Percentiles rank a stretch among this genome's conserved stretches.
These are phyloP conservation scores for Stichodactyla mertensii DNA, from an alignment of 64 coral and sea anemone species.

Conservation along the genomic window DNA sequence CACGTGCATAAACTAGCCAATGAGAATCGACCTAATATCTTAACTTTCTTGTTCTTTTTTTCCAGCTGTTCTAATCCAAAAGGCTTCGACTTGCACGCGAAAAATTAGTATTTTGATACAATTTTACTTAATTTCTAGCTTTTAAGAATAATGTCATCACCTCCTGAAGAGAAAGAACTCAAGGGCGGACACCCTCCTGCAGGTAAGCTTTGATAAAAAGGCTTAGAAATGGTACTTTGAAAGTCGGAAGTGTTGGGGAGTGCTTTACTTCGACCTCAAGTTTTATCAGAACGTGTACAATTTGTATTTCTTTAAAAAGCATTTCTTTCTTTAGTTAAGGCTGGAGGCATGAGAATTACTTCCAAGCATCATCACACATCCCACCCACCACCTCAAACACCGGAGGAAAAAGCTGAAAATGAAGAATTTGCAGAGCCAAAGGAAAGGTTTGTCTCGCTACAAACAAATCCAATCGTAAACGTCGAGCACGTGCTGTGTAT, in stretches of 20 bases:
- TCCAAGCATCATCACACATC: constrained; percentile 73
- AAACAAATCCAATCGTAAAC: neutral
- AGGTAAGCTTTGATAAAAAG: constrained; percentile 34
- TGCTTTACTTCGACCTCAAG: neutral
- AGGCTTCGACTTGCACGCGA: neutral
- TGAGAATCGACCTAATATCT: constrained; percentile 22
- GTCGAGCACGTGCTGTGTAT: constrained; percentile 10
- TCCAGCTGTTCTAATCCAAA: constrained; percentile 33
- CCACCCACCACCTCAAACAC: constrained; percentile 62
- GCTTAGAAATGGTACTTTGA: neutral
- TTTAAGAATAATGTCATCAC: constrained; percentile 48
- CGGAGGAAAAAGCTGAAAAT: constrained; percentile 95
- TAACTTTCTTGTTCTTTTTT: constrained; percentile 21
- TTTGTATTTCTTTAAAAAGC: neutral
- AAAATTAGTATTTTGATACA: neutral
- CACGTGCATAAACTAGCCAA: constrained; percentile 11
- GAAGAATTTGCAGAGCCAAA: constrained; percentile 91
- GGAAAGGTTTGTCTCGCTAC: constrained; percentile 31
- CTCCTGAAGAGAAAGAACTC: constrained; percentile 68
- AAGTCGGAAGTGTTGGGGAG: neutral
- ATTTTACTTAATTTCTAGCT: neutral
- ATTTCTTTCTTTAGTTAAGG: constrained; percentile 64
- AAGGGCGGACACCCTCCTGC: constrained; percentile 89
- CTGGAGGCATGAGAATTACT: constrained; percentile 91
- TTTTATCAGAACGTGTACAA: constrained; percentile 3